Evolutionary conservation across 2,797 vertebrate species (phyloP), one percentile per base, ranked within the genome.

Genomic region (Rhabdomys pumilio): DNA sequence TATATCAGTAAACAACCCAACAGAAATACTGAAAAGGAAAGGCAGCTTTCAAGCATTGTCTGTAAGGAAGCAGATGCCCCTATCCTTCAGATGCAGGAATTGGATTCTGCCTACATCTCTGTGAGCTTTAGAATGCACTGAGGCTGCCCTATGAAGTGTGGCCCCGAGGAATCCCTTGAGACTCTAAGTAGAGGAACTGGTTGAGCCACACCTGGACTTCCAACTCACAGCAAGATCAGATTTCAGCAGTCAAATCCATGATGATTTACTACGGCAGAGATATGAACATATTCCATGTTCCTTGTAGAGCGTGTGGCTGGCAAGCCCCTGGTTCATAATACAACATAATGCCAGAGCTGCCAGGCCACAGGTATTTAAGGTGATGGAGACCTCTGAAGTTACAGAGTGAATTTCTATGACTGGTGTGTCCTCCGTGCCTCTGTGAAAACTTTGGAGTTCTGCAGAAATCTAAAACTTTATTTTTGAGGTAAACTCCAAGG

Each of bases 341-440:
- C 50, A 50, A 50, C 50, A 50, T 50, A 55, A 77, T 89, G 61
- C 90, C 85, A 3, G 90, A 94, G 50, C 75, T 89, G 61, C 61
- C n/a, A 77, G 82, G 72, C 65, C 89, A 65, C 20, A 92, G 77
- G 89, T 89, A 20, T 38, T 93, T 90, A 92, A 57, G n/a, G 63
- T 82, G 38, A 61, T 67, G 57, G 87, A 89, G 61, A 67, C 34
- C 47, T 93, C n/a, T 95, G 89, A 79, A 50, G 41, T 92, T 90
- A 81, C 85, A 86, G 85, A 95, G 73, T 67, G 79, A 94, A 91
- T 92, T 97, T 97, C 55, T 95, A 73, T 90, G 88, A 47, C 75
- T 77, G 72, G 20, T 91, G 12, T 59, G 59, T 47, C 77, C 55
- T 92, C 81, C 22, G n/a, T 82, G 31, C 19, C 63, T 85, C 79